Conservation (phyloP, 2,797 vertebrate genomes). For the Micrastur ruficollis region DNA sequence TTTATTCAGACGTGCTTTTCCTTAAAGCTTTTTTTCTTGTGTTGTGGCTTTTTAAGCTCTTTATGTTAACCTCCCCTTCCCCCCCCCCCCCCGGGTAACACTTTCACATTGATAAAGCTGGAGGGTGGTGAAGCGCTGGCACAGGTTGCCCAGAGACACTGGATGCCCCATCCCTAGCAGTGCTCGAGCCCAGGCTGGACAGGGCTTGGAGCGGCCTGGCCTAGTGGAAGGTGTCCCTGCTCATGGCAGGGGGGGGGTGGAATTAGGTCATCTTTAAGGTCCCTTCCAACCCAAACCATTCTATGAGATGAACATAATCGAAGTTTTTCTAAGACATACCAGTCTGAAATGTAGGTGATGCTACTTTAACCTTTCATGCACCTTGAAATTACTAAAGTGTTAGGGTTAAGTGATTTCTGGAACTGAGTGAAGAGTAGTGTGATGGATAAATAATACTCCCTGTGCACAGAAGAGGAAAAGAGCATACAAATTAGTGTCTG, state of each 20-base stretch:
- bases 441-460: neutral
- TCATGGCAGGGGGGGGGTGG: too few relatives aligned
- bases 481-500: rapidly evolving
- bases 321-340: rapidly evolving
- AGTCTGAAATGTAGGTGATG: neutral
- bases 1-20: neutral
- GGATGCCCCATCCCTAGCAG: too few relatives aligned
- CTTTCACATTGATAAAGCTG: neutral
- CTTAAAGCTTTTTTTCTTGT: neutral
- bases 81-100: rapidly evolving
- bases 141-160: too few relatives aligned
- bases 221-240: too few relatives aligned
- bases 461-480: neutral
- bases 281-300: too few relatives aligned
- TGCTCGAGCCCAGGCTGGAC: too few relatives aligned
- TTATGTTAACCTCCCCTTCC: rapidly evolving
- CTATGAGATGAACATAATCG: neutral
- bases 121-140: too few relatives aligned
- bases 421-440: neutral
- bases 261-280: too few relatives aligned
- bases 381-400: neutral
- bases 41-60: neutral
- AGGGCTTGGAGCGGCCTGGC: too few relatives aligned
- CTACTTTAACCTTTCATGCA: rapidly evolving
- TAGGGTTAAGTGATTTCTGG: neutral